Conservation (phyloP, 2,888 invertebrate species). For the Gonocerus acuteangulatus region DNA sequence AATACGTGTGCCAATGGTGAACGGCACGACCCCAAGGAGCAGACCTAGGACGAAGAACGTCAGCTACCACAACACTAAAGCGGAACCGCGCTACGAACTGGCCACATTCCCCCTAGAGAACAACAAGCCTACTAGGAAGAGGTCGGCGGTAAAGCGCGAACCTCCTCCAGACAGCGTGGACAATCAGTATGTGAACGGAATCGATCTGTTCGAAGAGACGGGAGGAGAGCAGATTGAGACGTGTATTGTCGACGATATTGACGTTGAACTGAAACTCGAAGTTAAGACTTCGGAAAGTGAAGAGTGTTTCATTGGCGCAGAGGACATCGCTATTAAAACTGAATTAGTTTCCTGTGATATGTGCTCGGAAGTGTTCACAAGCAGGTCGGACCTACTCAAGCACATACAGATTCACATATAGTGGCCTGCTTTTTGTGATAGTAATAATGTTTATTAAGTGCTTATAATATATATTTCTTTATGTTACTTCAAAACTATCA, state of each 20-base stretch:
- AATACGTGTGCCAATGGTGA: background rate
- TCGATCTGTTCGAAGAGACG: slow-evolving; percentile 16
- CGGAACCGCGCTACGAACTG: slow-evolving; percentile 45
- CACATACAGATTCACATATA: slow-evolving; percentile 74
- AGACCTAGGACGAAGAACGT: slow-evolving; percentile 59
- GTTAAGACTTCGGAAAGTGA: slow-evolving; percentile 25
- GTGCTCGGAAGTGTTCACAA: slow-evolving; percentile 68
- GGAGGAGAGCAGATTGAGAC: slow-evolving; percentile 35
- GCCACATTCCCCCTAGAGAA: slow-evolving; percentile 46
- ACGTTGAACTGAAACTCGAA: slow-evolving; percentile 32
- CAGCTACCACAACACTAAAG: slow-evolving; percentile 51
- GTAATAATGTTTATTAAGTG: too few relatives aligned
- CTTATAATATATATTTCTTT: too few relatives aligned
- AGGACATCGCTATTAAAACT: slow-evolving; percentile 33
- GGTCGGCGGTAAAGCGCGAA: slow-evolving; percentile 36
- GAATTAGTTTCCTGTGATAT: slow-evolving; percentile 62
- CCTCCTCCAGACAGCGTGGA: slow-evolving; percentile 17
- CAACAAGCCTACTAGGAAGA: slow-evolving; percentile 36
- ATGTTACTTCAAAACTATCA: too few relatives aligned
- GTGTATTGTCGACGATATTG: slow-evolving; percentile 34
- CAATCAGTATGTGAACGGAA: slow-evolving; percentile 28
- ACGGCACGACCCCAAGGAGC: slow-evolving; percentile 27
- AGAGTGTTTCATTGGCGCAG: slow-evolving; percentile 21
- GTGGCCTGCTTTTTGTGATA: slow-evolving; percentile 14
- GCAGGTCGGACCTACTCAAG: slow-evolving; percentile 62